Percentiles rank a stretch among this genome's conserved stretches.
These are phyloP conservation scores for Nixonia krombeini DNA, from an alignment of 1,140 invertebrate genomes.

Conservation along the genomic window DNA sequence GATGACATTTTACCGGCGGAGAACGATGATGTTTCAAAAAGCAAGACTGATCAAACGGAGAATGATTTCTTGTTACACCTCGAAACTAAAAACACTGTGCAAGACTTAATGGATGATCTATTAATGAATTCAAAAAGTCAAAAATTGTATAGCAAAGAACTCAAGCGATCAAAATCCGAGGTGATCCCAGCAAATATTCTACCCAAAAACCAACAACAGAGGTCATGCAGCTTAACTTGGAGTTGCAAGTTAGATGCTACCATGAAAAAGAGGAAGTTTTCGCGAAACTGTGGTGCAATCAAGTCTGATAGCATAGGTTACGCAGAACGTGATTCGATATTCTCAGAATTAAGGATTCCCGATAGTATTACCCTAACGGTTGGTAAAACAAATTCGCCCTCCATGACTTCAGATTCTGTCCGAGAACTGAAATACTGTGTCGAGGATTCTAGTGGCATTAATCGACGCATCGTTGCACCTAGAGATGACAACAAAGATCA, in stretches of 20 bases:
- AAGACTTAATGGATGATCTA: conserved; percentile 77
- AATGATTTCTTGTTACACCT: conserved; percentile 63
- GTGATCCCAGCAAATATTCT: conserved; percentile 72
- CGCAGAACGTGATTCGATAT: conserved; percentile 56
- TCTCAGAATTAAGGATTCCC: conserved; percentile 66
- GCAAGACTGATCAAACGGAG: conserved; percentile 49
- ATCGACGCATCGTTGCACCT: conserved; percentile 36
- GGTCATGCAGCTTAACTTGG: conserved; percentile 79
- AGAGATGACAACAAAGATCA: conserved; percentile 65
- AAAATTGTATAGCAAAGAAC: conserved; percentile 67
- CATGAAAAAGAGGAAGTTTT: conserved; percentile 79
- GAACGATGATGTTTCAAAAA: conserved; percentile 62
- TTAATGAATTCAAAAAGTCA: conserved; percentile 70
- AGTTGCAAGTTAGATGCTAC: conserved; percentile 78
- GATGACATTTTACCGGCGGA: conserved; percentile 60
- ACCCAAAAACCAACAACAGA: conserved; percentile 73
- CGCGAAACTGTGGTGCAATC: conserved; percentile 52
- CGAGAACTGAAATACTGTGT: conserved; percentile 59
- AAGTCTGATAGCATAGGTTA: conserved; percentile 53
- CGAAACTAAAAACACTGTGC: conserved; percentile 71
- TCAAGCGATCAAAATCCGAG: conserved; percentile 77
- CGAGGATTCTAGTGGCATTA: conserved; percentile 49
- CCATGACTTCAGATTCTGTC: conserved; percentile 54
- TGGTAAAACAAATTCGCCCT: conserved; percentile 57
- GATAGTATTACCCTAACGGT: conserved; percentile 71